phyloP scores from a whole-genome alignment of 2,113 vertebrate genomes.

The Amphilophus citrinellus region DNA sequence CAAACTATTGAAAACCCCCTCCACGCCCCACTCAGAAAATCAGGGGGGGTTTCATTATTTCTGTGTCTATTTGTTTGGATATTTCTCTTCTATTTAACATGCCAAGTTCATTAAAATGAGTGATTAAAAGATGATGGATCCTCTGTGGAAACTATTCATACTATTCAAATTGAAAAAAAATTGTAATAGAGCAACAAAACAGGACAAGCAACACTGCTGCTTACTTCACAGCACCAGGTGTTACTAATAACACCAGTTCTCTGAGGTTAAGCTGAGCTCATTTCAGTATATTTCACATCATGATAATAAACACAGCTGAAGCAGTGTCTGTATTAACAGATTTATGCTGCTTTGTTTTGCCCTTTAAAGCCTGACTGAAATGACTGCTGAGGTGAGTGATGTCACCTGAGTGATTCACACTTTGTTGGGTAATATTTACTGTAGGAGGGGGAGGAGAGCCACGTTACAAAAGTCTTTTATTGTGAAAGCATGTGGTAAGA shows the following conservation, averaged over 20 bases:
- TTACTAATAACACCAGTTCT: neutral
- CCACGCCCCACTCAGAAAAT: too few relatives aligned
- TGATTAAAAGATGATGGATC: neutral
- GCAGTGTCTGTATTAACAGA: neutral
- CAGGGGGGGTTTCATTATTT: too few relatives aligned
- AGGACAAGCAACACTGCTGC: neutral
- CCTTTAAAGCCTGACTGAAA: neutral
- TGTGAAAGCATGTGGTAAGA: constrained; percentile 1
- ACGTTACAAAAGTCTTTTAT: neutral
- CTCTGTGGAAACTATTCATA: neutral
- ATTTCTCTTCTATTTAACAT: neutral
- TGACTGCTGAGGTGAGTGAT: neutral
- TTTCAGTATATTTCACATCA: neutral
- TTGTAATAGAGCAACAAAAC: neutral
- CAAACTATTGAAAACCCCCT: neutral
- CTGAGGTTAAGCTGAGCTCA: neutral
- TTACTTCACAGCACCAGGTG: neutral
- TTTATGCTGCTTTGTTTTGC: neutral
- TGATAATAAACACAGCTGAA: neutral
- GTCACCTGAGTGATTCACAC: constrained; percentile 5
- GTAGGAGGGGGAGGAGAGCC: neutral
- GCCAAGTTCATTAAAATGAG: neutral
- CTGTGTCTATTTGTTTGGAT: neutral
- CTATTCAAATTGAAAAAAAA: neutral
- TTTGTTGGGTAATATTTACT: constrained; percentile 2